Evolutionary conservation across 1,140 invertebrate species (phyloP), one percentile per base, ranked within the genome.

Genomic region (Phenacoccus solenopsis): DNA sequence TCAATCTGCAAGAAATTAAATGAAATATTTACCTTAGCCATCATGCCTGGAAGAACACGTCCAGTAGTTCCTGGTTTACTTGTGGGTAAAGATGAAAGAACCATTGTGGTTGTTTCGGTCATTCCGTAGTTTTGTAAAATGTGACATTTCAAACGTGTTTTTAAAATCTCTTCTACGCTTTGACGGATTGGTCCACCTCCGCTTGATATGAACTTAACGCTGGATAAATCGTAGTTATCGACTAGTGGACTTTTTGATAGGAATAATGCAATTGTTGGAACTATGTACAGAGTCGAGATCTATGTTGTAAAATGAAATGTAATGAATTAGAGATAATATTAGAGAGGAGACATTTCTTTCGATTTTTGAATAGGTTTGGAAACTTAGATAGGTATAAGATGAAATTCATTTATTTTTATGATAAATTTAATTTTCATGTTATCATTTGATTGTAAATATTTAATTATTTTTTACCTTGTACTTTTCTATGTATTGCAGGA

Each of bases 91-190:
- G 27, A 13, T 12, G 20, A 71, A 72, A 67, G 70, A 64, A 13
- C 13, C 59, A 79, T 80, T 72, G 86, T 76, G 0, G 87, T 85
- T 0, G 84, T 81, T 76, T 90, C 88, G 1, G 87, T 89, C 75
- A 90, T 81, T 0, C 88, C 87, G 74, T 89, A 89, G 0, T 82
- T 85, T 75, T 88, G 87, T 9, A 76, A 74, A 72, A 80, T 73
- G 69, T 77, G 75, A 5, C 77, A 76, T 25, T 78, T 75, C 28
- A 77, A 76, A 61, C 75, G 75, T 13, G 64, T 69, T 76, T 80
- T 77, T 75, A 87, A 87, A 72, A 85, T 84, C 16, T 64, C 24
- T 27, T 72, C 35, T 9, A 71, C 69, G 7, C 75, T 73, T 12
- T 69, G 7, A 12, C 73, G 70, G 13, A 84, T 73, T 13, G 83